A percentile compares a stretch with the other conserved stretches of the same genome.
Conservation (phyloP, 2,888 invertebrate genomes). For the Drosophila mimetica region DNA sequence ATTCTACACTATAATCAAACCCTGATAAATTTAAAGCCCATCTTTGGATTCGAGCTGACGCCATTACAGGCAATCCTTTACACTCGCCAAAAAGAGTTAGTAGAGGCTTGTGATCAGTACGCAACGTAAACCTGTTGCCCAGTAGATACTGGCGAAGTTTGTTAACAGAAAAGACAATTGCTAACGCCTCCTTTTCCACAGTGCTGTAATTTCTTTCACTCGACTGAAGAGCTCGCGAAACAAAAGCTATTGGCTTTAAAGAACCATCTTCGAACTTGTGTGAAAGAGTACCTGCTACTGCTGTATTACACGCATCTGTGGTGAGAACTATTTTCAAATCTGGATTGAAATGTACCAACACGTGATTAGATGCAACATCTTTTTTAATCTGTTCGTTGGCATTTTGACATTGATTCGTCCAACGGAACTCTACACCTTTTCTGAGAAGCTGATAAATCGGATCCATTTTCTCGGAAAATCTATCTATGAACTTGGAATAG, state of each 20-base stretch:
- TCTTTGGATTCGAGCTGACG: not conserved
- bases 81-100: not conserved
- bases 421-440: not conserved
- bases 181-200: not conserved
- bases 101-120: not conserved
- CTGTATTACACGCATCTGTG: not conserved
- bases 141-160: too few relatives aligned
- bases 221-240: not conserved
- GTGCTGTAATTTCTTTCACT: not conserved
- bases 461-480: not conserved
- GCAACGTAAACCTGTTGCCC: not conserved
- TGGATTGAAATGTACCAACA: too few relatives aligned
- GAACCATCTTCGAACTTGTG: not conserved
- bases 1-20: not conserved
- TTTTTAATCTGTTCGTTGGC: too few relatives aligned
- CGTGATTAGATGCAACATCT: too few relatives aligned
- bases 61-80: not conserved
- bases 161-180: not conserved
- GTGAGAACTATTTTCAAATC: too few relatives aligned
- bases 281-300: not conserved
- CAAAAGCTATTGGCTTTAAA: not conserved
- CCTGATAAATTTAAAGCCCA: not conserved
- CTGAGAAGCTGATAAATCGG: not conserved
- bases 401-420: too few relatives aligned
- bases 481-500: not conserved